Percentiles rank a stretch among this genome's conserved stretches.
These are phyloP conservation scores for Shinisaurus crocodilurus DNA, from an alignment of 2,113 vertebrate species.

Conservation along the genomic window DNA sequence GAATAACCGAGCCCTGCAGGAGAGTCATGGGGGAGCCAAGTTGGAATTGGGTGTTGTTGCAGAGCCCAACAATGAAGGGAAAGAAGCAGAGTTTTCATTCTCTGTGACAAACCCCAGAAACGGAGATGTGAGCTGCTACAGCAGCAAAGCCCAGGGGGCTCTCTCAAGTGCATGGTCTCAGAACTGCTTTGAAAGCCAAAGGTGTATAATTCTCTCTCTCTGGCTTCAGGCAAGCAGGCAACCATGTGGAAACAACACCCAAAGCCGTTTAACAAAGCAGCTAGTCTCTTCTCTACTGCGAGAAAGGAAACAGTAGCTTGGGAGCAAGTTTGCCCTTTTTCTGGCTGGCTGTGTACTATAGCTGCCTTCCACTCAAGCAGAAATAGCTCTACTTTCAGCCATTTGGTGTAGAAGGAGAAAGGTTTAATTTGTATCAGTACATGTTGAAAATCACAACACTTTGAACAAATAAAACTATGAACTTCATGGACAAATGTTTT, in stretches of 20 bases:
- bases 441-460: background rate
- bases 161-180: background rate
- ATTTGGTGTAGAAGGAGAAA: background rate
- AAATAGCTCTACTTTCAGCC: background rate
- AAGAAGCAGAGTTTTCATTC: background rate
- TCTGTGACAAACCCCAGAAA: background rate
- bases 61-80: background rate
- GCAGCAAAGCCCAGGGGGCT: background rate
- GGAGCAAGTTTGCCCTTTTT: rapidly evolving
- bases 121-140: background rate
- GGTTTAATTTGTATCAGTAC: background rate
- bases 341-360: background rate
- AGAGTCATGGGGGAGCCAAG: background rate
- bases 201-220: background rate
- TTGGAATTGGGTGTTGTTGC: background rate
- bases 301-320: background rate
- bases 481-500: background rate
- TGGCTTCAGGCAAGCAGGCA: no score
- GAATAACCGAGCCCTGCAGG: background rate
- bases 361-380: background rate
- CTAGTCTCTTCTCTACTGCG: background rate
- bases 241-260: background rate
- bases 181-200: background rate
- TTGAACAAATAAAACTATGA: background rate
- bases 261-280: background rate